A percentile compares a stretch with the other conserved stretches of the same genome.
Evolutionary conservation across 2,888 invertebrate genomes (phyloP).

Genomic region (Pristionchus entomophagus): DNA sequence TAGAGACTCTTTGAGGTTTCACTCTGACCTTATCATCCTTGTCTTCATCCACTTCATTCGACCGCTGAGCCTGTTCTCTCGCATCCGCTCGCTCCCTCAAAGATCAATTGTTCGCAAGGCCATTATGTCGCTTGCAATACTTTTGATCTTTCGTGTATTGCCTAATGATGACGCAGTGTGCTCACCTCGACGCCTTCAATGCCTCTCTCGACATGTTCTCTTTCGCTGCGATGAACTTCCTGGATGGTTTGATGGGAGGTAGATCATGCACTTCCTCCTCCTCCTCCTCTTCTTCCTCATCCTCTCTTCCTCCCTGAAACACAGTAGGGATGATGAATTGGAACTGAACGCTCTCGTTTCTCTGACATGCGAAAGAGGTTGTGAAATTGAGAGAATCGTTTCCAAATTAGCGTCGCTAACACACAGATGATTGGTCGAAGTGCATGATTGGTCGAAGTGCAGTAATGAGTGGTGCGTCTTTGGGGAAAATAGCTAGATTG

Average conservation of each 20-base stretch:
- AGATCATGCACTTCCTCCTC: not conserved
- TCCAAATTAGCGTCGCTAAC: too few species aligned
- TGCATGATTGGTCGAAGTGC: too few species aligned
- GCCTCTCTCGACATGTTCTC: constrained; percentile 19
- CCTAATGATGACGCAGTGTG: not conserved
- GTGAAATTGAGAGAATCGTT: too few species aligned
- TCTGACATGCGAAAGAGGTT: too few species aligned
- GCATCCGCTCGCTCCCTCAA: not conserved
- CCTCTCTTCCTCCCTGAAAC: not conserved
- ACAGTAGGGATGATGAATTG: too few species aligned
- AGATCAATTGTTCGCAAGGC: not conserved
- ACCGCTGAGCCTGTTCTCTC: not conserved
- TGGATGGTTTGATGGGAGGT: not conserved
- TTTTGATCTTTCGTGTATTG: not conserved
- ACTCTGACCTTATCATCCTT: not conserved
- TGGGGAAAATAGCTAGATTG: not conserved
- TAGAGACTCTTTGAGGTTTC: too few species aligned
- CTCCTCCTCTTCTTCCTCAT: constrained; percentile 21
- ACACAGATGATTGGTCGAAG: too few species aligned
- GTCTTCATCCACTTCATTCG: not conserved
- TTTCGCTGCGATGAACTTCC: not conserved
- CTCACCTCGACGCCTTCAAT: not conserved
- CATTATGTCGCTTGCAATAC: not conserved
- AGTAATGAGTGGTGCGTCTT: too few species aligned
- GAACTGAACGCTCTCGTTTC: too few species aligned